Evolutionary conservation across 2,797 vertebrate genomes (phyloP).

Genomic region (Pterois miles): DNA sequence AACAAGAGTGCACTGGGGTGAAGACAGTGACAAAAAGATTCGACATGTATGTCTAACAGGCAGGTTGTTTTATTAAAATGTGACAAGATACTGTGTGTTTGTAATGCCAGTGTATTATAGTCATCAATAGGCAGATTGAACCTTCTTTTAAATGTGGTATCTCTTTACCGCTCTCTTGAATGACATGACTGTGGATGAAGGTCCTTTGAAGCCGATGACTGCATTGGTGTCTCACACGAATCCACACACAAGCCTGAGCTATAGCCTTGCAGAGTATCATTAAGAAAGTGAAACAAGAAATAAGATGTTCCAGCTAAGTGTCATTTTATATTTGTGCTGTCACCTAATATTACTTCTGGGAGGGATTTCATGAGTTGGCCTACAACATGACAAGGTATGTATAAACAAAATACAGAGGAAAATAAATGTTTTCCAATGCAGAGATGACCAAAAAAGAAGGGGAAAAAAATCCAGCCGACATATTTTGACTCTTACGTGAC

Average conservation of each 20-base stretch:
- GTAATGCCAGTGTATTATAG: constrained; percentile 1
- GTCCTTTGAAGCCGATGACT: constrained; percentile 46
- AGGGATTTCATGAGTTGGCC: neutral
- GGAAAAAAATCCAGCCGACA: neutral
- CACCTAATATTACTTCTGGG: neutral
- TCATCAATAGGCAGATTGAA: constrained; percentile 15
- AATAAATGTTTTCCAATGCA: neutral
- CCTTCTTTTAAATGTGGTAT: neutral
- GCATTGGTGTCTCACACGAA: constrained; percentile 18
- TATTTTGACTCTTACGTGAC: constrained; percentile 20
- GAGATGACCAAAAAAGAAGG: constrained; percentile 1
- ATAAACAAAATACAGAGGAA: neutral
- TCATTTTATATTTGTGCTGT: constrained; percentile 23
- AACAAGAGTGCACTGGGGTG: constrained; percentile 9
- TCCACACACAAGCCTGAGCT: neutral
- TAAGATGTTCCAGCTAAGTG: neutral
- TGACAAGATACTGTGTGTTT: constrained; percentile 6
- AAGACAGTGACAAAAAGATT: constrained; percentile 27
- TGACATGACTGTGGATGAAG: constrained; percentile 14
- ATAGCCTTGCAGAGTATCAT: constrained; percentile 1
- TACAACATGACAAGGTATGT: neutral
- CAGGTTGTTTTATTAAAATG: constrained; percentile 21
- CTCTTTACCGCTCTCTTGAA: constrained; percentile 14
- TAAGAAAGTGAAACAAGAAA: constrained; percentile 10
- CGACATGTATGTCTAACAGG: neutral